phyloP scores from a whole-genome alignment of 1,140 invertebrate genomes.

The Eueides isabella region DNA sequence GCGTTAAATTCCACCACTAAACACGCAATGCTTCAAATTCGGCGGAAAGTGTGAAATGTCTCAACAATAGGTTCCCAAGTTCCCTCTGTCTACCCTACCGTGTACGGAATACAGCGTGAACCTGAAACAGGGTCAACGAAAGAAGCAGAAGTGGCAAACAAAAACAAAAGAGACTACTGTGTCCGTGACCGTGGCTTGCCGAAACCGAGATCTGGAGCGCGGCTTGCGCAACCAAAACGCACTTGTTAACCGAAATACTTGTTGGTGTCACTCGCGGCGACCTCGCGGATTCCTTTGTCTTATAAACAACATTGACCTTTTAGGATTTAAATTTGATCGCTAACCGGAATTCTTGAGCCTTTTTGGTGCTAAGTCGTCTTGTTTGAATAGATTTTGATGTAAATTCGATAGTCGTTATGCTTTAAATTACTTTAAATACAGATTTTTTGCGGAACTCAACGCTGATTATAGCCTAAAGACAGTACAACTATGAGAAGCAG shows the following conservation, averaged over 20 bases:
- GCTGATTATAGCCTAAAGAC: no score
- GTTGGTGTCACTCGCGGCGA: slow-evolving; percentile 21
- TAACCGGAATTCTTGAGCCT: slow-evolving; percentile 17
- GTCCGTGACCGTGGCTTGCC: slow-evolving; percentile 68
- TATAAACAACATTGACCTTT: slow-evolving; percentile 44
- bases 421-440: not conserved
- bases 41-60: no score
- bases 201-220: slow-evolving; percentile 68
- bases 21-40: no score
- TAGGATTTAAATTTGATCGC: slow-evolving; percentile 19
- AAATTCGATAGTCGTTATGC: not conserved
- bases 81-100: no score
- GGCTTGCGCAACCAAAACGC: slow-evolving; percentile 44
- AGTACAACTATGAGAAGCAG: no score
- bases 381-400: not conserved
- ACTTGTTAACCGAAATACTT: slow-evolving; percentile 33
- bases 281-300: slow-evolving; percentile 39
- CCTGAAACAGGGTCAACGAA: slow-evolving; percentile 28
- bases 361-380: not conserved
- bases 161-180: slow-evolving; percentile 54
- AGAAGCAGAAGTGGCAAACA: slow-evolving; percentile 38
- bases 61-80: no score
- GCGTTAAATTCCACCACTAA: no score
- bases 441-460: not conserved
- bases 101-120: no score